Evolutionary conservation across 2,888 invertebrate species (phyloP).

Genomic region (Leuctra nigra): DNA sequence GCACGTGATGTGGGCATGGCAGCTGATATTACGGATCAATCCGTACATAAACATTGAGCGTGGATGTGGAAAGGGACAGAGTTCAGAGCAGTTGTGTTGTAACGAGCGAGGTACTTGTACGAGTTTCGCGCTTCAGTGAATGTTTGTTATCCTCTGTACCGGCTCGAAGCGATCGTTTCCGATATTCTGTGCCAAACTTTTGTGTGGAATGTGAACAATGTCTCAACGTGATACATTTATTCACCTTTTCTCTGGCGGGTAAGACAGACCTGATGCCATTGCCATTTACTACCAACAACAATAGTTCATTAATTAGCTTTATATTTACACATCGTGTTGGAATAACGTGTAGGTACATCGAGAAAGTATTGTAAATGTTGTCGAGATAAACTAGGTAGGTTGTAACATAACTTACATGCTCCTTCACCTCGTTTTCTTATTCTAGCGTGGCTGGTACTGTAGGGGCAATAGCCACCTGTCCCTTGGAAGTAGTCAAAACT

Average conservation of each 20-base stretch:
- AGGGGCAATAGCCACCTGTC: constrained; percentile 95
- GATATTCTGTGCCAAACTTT: constrained; percentile 1
- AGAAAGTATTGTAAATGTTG: too few relatives aligned
- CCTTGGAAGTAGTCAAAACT: constrained; percentile 96
- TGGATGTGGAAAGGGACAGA: not conserved
- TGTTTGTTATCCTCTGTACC: not conserved
- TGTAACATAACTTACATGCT: too few relatives aligned
- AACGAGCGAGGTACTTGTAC: not conserved
- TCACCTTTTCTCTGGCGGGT: constrained; percentile 95
- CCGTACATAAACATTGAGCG: not conserved
- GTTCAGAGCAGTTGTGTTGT: not conserved
- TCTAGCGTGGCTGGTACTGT: constrained; percentile 91
- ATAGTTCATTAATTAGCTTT: too few relatives aligned
- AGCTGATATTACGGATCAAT: constrained; percentile 23
- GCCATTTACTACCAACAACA: constrained; percentile 23
- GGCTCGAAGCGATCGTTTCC: not conserved
- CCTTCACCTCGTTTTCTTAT: too few relatives aligned
- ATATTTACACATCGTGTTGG: too few relatives aligned
- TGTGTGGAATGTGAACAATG: constrained; percentile 30
- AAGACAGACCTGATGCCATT: constrained; percentile 43
- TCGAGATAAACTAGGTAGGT: too few relatives aligned
- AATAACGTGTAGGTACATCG: too few relatives aligned
- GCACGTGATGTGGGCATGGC: constrained; percentile 28
- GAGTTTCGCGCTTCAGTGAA: not conserved
- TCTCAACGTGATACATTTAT: constrained; percentile 68